These are phyloP conservation scores for Teinopalpus imperialis DNA, from an alignment of 2,888 invertebrate genomes.

Conservation along the genomic window DNA sequence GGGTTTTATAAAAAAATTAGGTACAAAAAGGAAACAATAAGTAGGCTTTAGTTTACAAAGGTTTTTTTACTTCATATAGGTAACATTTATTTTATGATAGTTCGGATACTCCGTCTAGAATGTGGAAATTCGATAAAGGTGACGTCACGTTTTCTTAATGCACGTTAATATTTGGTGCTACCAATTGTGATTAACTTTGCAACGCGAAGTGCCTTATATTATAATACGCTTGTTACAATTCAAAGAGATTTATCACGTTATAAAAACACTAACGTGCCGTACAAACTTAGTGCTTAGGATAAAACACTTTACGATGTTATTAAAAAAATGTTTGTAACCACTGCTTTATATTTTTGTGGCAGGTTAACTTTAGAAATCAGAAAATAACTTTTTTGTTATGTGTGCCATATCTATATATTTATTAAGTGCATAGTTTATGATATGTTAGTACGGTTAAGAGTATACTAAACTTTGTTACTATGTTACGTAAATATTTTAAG, in stretches of 20 bases:
- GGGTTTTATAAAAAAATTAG: no score
- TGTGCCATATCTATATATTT: constrained; percentile 24
- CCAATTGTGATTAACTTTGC: constrained; percentile 26
- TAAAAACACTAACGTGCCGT: constrained; percentile 6
- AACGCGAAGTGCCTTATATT: constrained; percentile 30
- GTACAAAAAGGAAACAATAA: no score
- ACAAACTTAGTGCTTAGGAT: constrained; percentile 7
- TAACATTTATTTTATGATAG: no score
- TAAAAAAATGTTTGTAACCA: neutral
- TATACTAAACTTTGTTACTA: constrained; percentile 20
- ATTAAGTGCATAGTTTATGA: constrained; percentile 16
- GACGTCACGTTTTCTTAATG: no score
- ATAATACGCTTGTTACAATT: constrained; percentile 28
- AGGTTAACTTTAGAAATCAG: no score
- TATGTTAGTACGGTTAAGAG: constrained; percentile 11
- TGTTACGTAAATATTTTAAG: constrained; percentile 17
- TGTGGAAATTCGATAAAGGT: no score
- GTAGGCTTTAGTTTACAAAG: no score
- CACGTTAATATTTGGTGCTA: constrained; percentile 31
- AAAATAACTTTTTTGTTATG: constrained; percentile 16
- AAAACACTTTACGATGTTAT: constrained; percentile 1
- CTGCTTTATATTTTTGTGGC: constrained; percentile 9
- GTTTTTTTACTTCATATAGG: no score
- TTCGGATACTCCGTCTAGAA: no score
- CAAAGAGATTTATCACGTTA: constrained; percentile 13